Conservation (phyloP, 2,888 invertebrate genomes). For the Agelastica alni region DNA sequence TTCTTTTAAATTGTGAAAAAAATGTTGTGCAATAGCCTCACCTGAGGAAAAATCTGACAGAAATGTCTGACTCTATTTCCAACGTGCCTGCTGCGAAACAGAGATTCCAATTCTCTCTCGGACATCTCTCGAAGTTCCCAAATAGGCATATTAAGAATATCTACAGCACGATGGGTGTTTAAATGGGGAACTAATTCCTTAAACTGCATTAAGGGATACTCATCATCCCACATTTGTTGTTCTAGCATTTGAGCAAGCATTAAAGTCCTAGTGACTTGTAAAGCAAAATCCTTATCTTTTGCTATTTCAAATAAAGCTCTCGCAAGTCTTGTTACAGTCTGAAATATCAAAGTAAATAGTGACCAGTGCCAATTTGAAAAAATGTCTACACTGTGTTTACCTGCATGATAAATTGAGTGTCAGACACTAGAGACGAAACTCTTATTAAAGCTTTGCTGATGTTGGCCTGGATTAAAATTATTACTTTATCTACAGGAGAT, state of each 20-base stretch:
- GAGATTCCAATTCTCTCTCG: constrained; percentile 80
- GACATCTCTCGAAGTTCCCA: constrained; percentile 85
- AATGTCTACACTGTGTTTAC: constrained; percentile 60
- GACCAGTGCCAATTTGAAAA: too few species aligned
- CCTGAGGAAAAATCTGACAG: constrained; percentile 79
- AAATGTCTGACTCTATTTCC: constrained; percentile 79
- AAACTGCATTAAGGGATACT: constrained; percentile 87
- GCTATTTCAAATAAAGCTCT: constrained; percentile 94
- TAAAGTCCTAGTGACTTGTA: constrained; percentile 84
- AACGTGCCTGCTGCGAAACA: constrained; percentile 76
- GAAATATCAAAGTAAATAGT: constrained; percentile 45
- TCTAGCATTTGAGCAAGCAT: constrained; percentile 92
- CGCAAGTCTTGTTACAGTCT: constrained; percentile 90
- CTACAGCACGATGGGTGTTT: constrained; percentile 81
- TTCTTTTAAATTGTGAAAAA: too few species aligned
- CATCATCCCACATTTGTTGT: constrained; percentile 85
- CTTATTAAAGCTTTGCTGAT: constrained; percentile 81
- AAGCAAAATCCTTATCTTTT: constrained; percentile 77
- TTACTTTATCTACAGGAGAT: constrained; percentile 92
- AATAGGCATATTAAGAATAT: constrained; percentile 74
- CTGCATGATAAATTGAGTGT: constrained; percentile 87
- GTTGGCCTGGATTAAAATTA: constrained; percentile 89
- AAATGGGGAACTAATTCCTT: constrained; percentile 66
- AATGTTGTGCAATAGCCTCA: too few species aligned
- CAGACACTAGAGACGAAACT: constrained; percentile 85